Base-by-base conservation (phyloP, 2,797 vertebrate genomes). In the Typhlichthys subterraneus region DNA sequence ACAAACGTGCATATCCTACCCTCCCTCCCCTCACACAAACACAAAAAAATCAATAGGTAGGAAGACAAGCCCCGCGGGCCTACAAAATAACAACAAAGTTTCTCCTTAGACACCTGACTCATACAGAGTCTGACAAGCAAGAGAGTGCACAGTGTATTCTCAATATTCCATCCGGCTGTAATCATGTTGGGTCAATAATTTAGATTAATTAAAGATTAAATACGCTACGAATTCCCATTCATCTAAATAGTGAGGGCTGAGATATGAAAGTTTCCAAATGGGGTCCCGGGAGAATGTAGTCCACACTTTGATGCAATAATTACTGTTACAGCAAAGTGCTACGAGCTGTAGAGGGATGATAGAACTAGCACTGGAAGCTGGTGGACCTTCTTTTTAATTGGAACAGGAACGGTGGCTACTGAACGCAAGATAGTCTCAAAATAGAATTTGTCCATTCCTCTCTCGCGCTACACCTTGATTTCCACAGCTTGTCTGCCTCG, bases 301-400 rank as follows among this genome's bases (percentile, higher is more conserved):
- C 80, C 82, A 85, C 67, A 81, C 88, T 89, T 90, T 90, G 88
- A 90, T 86, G 86, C 84, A 85, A 90, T 92, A 90, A 92, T 92
- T 90, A 91, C 78, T 68, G 73, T 82, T 73, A 73, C 68, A 79
- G 79, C 23, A 45, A 47, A 45, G 67, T 67, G 69, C 76, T 62
- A 61, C 72, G 67, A 85, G 78, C 80, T 73, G 80, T 76, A 65
- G 61, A 73, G 70, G 62, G 76, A 64, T 71, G 80, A 82, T 72
- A 76, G 70, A 85, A 81, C 23, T 67, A 29, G 72, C 77, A 61
- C 70, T 53, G 62, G 67, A 87, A 78, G 66, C 71, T 75, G 64
- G 61, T 65, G 56, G 73, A 73, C 79, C 78, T 58, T 49, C 65
- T 70, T 79, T 9, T 81, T 88, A 91, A 90, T 89, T 90, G 83